phyloP scores from a whole-genome alignment of 1,140 invertebrate genomes.

The Xylocopa sonorina region DNA sequence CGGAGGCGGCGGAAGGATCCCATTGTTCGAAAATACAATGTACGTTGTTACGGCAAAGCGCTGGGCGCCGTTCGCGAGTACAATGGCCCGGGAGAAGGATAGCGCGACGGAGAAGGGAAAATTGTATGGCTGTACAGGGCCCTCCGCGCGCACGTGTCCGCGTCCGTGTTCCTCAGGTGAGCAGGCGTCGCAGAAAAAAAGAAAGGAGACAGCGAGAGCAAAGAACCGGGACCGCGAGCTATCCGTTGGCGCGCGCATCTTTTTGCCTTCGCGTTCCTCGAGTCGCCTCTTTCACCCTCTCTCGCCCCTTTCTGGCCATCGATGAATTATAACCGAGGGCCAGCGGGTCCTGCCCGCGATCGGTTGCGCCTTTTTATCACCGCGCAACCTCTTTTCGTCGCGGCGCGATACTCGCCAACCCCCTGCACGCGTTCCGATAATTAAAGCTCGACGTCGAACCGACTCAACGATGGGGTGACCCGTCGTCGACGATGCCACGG shows the following conservation, averaged over 20 bases:
- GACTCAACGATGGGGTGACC: not conserved
- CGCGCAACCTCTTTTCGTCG: conserved; percentile 28
- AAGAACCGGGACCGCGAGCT: conserved; percentile 7
- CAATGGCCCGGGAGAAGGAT: conserved; percentile 60
- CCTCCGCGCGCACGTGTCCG: not conserved
- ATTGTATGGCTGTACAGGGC: conserved; percentile 12
- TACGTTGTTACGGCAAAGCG: conserved; percentile 72
- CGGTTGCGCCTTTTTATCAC: conserved; percentile 42
- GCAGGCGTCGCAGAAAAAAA: not conserved
- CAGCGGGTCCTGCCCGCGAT: conserved; percentile 26
- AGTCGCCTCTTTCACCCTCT: conserved; percentile 34
- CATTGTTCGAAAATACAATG: conserved; percentile 76
- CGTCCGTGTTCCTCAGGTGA: conserved; percentile 3
- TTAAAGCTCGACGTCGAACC: conserved; percentile 42
- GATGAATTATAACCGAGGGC: conserved; percentile 67
- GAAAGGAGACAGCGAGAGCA: not conserved
- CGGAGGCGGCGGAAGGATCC: conserved; percentile 50
- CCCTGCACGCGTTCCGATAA: conserved; percentile 46
- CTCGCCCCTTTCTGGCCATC: no score
- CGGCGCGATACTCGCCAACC: no score
- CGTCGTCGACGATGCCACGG: not conserved
- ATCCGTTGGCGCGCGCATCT: not conserved
- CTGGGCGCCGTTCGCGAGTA: conserved; percentile 63
- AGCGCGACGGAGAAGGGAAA: conserved; percentile 46
- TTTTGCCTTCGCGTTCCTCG: conserved; percentile 9